These are phyloP conservation scores for Tichodroma muraria DNA, from an alignment of 2,113 vertebrate species.

Conservation along the genomic window DNA sequence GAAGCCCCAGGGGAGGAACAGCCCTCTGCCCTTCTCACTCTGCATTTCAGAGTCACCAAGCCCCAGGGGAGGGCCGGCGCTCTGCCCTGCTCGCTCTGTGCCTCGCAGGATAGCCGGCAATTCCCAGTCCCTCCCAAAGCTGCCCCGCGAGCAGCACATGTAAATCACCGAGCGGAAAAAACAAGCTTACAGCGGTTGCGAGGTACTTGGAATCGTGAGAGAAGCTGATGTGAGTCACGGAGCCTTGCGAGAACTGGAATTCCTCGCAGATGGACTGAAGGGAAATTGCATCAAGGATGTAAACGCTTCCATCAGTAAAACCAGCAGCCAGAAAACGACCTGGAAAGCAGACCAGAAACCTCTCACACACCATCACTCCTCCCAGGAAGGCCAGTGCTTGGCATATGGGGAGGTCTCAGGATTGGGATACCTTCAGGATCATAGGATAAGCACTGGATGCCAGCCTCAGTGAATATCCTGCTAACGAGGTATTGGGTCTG, in stretches of 20 bases:
- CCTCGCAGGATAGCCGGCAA: neutral
- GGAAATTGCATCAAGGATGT: constrained; percentile 79
- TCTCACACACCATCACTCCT: accelerated
- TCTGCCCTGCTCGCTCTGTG: neutral
- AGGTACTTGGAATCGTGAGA: constrained; percentile 84
- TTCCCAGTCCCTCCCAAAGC: neutral
- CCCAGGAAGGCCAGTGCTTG: neutral
- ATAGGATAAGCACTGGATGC: constrained; percentile 80
- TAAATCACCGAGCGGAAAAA: neutral
- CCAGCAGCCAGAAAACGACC: constrained; percentile 82
- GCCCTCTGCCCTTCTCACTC: neutral
- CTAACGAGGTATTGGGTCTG: constrained; percentile 66
- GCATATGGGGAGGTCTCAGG: neutral
- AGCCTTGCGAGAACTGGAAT: constrained; percentile 71
- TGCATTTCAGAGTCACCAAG: neutral
- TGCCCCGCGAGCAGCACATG: accelerated
- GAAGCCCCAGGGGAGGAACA: neutral
- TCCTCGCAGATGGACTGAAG: constrained; percentile 69
- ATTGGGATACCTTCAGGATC: constrained; percentile 78
- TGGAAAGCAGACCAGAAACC: constrained; percentile 46
- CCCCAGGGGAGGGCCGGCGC: neutral
- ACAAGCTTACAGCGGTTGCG: constrained; percentile 83
- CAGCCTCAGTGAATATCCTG: constrained; percentile 70
- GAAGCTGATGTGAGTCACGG: constrained; percentile 82
- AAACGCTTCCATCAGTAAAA: constrained; percentile 79